Conservation (phyloP, 64 coral and sea anemone species). For the Stylophora pistillata region DNA sequence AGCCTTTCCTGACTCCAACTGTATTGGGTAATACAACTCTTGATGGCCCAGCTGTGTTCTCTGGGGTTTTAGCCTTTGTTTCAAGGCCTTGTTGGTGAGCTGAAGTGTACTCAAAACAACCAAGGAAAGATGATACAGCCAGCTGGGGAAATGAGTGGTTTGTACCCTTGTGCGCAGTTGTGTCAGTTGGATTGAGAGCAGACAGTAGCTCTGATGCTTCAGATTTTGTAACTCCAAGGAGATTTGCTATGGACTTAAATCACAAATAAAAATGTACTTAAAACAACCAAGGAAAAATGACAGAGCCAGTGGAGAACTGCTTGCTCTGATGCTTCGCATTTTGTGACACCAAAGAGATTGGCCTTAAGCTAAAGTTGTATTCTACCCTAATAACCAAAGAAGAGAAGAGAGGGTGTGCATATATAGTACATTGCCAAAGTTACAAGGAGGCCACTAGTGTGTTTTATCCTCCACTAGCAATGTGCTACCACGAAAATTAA, state of each 20-base stretch:
- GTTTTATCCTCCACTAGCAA: no score
- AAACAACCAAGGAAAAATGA: background rate
- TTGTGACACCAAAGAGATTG: no score
- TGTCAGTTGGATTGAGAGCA: slow-evolving; percentile 37
- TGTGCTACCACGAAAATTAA: no score
- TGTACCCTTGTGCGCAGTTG: background rate
- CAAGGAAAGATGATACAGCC: slow-evolving; percentile 48
- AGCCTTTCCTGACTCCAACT: slow-evolving; percentile 48
- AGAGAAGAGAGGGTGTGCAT: no score
- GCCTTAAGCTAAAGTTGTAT: no score
- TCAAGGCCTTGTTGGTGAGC: slow-evolving; percentile 4
- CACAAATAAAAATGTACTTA: background rate
- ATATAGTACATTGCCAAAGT: no score
- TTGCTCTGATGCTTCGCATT: no score
- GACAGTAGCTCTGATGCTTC: slow-evolving; percentile 71
- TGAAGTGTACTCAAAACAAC: slow-evolving; percentile 70
- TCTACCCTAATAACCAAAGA: no score
- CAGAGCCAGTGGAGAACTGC: no score
- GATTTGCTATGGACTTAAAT: slow-evolving; percentile 51
- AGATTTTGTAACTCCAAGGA: slow-evolving; percentile 73
- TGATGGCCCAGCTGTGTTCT: slow-evolving; percentile 34
- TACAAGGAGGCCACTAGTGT: no score
- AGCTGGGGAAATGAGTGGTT: background rate
- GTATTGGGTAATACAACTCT: background rate
- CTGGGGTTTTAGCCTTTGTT: background rate